Evolutionary conservation across 2,888 invertebrate species (phyloP), one percentile per base, ranked within the genome.

Genomic region (Rhagium mordax): DNA sequence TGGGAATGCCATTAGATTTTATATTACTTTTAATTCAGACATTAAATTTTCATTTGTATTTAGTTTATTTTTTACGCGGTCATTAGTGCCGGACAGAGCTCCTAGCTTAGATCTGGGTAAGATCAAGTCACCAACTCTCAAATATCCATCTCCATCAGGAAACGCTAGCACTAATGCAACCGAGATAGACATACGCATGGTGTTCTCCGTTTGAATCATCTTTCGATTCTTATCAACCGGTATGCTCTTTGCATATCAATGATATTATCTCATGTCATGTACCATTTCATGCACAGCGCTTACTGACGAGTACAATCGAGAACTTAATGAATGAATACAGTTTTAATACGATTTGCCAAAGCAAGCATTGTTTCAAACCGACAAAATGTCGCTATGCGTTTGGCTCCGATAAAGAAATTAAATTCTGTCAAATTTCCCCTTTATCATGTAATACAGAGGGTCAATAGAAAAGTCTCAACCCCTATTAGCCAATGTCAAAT

Each of bases 401-500:
- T 51, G 33, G 27, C 33, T 65, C 29, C 53, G 64, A 65, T 18
- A 55, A 53, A 65, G 65, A 65, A 65, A 65, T 65, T 65, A 65
- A 53, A 65, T 65, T 48, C 65, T 55, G 65, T 65, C 65, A 65
- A 29, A 65, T 53, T 7, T 65, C 53, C 53, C 65, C 65, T 65
- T 53, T 53, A 27, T 65, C 53, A 53, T 65, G 33, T 13, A 16
- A 18, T 18, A 18, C 3, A 15, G 48, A 62, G 48, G 62, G 62
- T 24, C 5, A 18, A 27, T n/a, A 29, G 20, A 53, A 18, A 65
- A 65, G 53, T 53, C 49, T 51, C 49, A 15, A 24, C 64, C 65
- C 65, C 65, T 65, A 53, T 65, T 65, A 65, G 20, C 53, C 27
- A 24, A 53, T 41, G 53, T 27, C 27, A 65, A 51, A 65, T 33